Percentiles rank a stretch among this genome's conserved stretches.
Conservation (phyloP, 2,113 vertebrate genomes). For the Indri indri region DNA sequence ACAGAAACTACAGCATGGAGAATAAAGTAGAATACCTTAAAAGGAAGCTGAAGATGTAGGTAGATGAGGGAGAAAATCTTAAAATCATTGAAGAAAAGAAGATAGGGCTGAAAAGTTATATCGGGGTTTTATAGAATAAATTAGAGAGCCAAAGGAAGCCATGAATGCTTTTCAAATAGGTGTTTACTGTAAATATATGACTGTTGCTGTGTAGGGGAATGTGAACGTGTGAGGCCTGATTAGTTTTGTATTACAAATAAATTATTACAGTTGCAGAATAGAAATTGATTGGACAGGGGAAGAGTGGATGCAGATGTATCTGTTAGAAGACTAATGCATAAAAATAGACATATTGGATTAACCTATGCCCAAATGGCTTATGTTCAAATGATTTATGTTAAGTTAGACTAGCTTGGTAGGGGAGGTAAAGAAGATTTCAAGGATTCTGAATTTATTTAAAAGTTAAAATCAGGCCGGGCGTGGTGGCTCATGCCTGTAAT, state of each 20-base stretch:
- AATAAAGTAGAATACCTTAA: neutral
- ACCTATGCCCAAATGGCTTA: no score
- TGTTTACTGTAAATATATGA: neutral
- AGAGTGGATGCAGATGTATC: neutral
- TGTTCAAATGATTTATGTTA: neutral
- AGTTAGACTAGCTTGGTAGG: neutral
- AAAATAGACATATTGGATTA: neutral
- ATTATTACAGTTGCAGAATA: neutral
- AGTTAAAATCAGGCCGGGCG: neutral
- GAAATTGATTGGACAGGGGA: neutral
- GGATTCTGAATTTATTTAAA: neutral
- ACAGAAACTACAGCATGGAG: neutral
- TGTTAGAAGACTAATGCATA: no score
- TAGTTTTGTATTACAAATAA: neutral
- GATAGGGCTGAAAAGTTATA: neutral
- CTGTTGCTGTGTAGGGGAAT: neutral
- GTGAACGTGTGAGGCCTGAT: neutral
- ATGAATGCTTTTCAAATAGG: neutral
- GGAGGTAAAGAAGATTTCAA: neutral
- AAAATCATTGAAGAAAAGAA: neutral
- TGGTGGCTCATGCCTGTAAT: no score
- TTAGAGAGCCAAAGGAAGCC: neutral
- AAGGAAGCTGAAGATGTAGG: neutral
- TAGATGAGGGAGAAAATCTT: neutral
- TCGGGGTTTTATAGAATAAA: neutral